Conservation (phyloP, 2,113 vertebrate species). For the Dendropsophus ebraccatus region DNA sequence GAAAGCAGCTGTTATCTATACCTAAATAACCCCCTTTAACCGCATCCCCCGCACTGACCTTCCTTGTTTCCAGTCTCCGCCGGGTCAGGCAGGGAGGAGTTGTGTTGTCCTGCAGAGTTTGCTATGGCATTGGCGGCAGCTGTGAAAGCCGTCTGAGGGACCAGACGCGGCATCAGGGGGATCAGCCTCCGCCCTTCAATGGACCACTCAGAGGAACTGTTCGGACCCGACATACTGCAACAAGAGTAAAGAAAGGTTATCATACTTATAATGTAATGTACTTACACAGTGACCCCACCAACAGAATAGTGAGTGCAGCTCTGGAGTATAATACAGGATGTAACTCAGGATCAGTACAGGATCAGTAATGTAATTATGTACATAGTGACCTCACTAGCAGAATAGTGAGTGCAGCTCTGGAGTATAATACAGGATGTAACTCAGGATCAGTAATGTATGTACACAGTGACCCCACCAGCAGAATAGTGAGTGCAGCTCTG, state of each 20-base stretch:
- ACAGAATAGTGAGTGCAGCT: neutral
- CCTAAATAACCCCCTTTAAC: no score
- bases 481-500: no score
- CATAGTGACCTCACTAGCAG: neutral
- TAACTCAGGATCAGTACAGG: neutral
- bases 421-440: no score
- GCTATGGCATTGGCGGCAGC: conserved; percentile 93
- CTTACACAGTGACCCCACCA: neutral
- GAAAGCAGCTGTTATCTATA: no score
- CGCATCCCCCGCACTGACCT: conserved; percentile 79
- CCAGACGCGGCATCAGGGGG: conserved; percentile 93
- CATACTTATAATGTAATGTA: no score
- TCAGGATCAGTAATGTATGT: no score
- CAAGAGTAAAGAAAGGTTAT: conserved; percentile 55
- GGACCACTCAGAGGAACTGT: conserved; percentile 96
- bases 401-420: no score
- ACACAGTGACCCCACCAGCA: no score
- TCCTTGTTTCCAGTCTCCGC: conserved; percentile 97
- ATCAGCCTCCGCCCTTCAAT: conserved; percentile 95
- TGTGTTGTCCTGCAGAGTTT: conserved; percentile 90
- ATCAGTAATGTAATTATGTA: neutral
- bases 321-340: neutral
- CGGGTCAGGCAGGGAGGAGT: conserved; percentile 86
- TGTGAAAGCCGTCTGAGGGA: conserved; percentile 96
- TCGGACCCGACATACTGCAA: conserved; percentile 94